Percentiles rank a stretch among this genome's conserved stretches.
These are phyloP conservation scores for Hypselothyrea guttata DNA, from an alignment of 2,888 invertebrate genomes.

Conservation along the genomic window DNA sequence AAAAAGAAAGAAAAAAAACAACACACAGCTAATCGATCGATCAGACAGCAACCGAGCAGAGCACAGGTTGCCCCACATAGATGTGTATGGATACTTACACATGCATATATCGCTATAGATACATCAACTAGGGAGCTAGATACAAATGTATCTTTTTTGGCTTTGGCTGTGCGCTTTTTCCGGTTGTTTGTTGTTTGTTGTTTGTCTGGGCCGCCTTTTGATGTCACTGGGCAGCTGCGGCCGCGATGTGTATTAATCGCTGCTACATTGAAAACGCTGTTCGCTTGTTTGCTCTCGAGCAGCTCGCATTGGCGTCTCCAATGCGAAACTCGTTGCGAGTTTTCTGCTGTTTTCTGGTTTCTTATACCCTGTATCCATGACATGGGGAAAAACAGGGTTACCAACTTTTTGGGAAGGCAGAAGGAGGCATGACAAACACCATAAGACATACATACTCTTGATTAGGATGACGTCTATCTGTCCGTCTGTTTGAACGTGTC, in stretches of 20 bases:
- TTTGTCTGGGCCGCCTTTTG: constrained; percentile 57
- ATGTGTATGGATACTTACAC: constrained; percentile 13
- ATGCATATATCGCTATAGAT: constrained; percentile 2
- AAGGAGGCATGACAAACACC: no score
- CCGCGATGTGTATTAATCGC: constrained; percentile 76
- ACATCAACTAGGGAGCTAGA: constrained; percentile 10
- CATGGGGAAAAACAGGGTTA: no score
- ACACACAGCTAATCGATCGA: constrained; percentile 72
- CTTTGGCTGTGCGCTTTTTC: constrained; percentile 39
- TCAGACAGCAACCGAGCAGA: constrained; percentile 22
- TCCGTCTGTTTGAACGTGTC: no score
- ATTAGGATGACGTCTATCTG: no score
- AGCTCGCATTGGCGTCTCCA: not conserved
- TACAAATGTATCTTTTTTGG: constrained; percentile 45
- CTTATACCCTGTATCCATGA: no score
- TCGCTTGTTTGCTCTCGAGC: constrained; percentile 31
- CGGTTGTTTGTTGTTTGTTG: constrained; percentile 56
- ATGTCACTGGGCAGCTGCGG: constrained; percentile 75
- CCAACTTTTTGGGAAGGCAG: no score
- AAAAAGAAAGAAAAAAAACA: constrained; percentile 16
- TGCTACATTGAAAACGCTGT: constrained; percentile 71
- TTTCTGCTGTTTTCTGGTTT: no score
- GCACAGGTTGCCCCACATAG: constrained; percentile 70
- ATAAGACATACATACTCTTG: no score
- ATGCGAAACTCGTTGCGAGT: constrained; percentile 30